Base-by-base conservation (phyloP, 2,888 invertebrate species). In the Cosmorhoe ocellata region DNA sequence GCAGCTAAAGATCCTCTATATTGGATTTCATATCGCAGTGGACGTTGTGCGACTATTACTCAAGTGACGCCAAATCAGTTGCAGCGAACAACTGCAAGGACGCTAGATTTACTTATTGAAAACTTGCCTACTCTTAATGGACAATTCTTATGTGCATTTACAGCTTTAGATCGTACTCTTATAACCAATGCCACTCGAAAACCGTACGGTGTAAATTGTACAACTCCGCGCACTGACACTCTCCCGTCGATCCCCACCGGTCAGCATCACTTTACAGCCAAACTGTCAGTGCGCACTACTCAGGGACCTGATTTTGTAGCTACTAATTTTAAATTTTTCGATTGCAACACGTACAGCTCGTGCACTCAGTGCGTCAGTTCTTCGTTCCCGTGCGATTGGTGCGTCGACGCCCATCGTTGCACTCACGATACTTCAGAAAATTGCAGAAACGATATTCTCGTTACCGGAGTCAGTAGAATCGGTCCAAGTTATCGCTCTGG, bases 351-450 rank as follows among this genome's bases (percentile, higher is more conserved):
- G 24, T 99, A 99, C 90, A 95, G 95, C 68, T 97, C 98, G 56
- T 99, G 99, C 84, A 98, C 98, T 6, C 95, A 96, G 71, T 99
- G 99, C 88, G 98, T 99, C 10, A 96, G 97, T 41, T 98, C 98
- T 10, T 95, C 95, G 46, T 99, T 98, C 80, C 98, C 99, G 0
- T 99, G 99, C 81, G 98, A 99, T 81, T 98, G 99, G 99, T 99
- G 99, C 83, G 97, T 98, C 13, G 97, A 98, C 76, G 97, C 96
- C 8, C 98, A 98, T 84, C 93, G 97, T 46, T 99, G 99, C 83
- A 98, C 98, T 0, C 97, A 98, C 74, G 97, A 98, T 76, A 97
- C 97, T 0, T 97, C 97, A 6, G 97, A 98, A 84, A 97, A 98
- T 81, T 99, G 98, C 81, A 92, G 97, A 51, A 97, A 98, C 81